Evolutionary conservation across 2,888 invertebrate genomes (phyloP).

Genomic region (Plutella xylostella): DNA sequence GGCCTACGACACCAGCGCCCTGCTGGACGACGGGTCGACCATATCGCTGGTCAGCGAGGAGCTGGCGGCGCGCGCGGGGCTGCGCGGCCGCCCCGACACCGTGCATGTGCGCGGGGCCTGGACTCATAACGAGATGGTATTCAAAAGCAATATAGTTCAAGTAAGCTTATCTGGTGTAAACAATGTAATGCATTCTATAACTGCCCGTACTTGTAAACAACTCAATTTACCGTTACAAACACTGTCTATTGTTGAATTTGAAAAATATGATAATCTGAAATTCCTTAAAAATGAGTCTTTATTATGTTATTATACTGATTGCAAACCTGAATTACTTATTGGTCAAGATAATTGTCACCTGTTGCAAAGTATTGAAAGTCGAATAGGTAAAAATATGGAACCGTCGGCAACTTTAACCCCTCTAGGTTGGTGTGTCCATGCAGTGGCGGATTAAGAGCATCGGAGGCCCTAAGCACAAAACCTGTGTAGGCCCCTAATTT

Average conservation of each 20-base stretch:
- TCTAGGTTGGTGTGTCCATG: conserved; percentile 7
- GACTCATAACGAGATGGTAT: background rate
- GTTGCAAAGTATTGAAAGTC: conserved; percentile 1
- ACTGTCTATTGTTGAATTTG: background rate
- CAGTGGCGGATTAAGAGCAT: no score
- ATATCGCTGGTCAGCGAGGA: conserved; percentile 12
- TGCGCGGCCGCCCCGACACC: background rate
- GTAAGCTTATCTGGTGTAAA: background rate
- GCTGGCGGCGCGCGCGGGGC: conserved; percentile 5
- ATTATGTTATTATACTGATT: background rate
- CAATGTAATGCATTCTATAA: background rate
- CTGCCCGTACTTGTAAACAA: conserved; percentile 4
- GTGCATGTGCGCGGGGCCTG: background rate
- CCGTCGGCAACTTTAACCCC: conserved; percentile 7
- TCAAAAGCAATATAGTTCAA: background rate
- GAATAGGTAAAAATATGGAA: background rate
- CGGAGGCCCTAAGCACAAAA: no score
- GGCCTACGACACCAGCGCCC: conserved; percentile 9
- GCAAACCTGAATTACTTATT: conserved; percentile 21
- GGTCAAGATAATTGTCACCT: conserved; percentile 16
- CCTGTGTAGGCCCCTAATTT: no score
- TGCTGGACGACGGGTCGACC: conserved; percentile 17
- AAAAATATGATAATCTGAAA: conserved; percentile 9
- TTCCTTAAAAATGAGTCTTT: conserved; percentile 9
- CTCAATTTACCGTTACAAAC: conserved; percentile 8